These are phyloP conservation scores for Mythimna vitellina DNA, from an alignment of 2,888 invertebrate species.

Conservation along the genomic window DNA sequence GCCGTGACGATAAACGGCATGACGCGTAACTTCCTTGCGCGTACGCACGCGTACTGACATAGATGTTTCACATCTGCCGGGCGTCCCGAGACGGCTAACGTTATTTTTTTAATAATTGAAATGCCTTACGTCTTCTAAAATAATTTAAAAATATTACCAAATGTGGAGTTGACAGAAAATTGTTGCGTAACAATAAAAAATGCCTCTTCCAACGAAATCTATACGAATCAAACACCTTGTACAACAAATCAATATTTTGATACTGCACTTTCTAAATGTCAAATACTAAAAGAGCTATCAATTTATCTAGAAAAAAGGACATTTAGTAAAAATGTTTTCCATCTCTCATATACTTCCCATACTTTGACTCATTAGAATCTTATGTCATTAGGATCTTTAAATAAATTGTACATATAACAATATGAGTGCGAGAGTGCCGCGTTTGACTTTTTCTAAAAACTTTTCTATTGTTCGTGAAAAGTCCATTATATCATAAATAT, in stretches of 20 bases:
- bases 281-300: constrained; percentile 45
- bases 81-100: too few species aligned
- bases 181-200: not conserved
- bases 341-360: constrained; percentile 54
- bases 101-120: not conserved
- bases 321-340: constrained; percentile 34
- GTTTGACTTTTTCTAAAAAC: constrained; percentile 63
- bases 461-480: constrained; percentile 66
- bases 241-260: constrained; percentile 60
- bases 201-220: not conserved
- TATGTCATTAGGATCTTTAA: constrained; percentile 60
- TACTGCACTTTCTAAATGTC: constrained; percentile 58
- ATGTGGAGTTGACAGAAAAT: not conserved
- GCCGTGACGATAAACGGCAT: too few species aligned
- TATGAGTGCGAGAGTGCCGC: constrained; percentile 58
- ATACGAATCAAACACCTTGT: constrained; percentile 42
- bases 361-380: constrained; percentile 65
- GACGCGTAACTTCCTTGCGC: too few species aligned
- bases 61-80: too few species aligned
- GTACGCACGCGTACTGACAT: too few species aligned
- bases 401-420: constrained; percentile 66
- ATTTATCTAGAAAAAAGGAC: constrained; percentile 32
- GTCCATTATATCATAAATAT: constrained; percentile 61
- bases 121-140: not conserved
- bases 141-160: not conserved